Percentiles rank a stretch among this genome's conserved stretches.
Conservation (phyloP, 1,140 invertebrate species). For the Danaus melanippus region DNA sequence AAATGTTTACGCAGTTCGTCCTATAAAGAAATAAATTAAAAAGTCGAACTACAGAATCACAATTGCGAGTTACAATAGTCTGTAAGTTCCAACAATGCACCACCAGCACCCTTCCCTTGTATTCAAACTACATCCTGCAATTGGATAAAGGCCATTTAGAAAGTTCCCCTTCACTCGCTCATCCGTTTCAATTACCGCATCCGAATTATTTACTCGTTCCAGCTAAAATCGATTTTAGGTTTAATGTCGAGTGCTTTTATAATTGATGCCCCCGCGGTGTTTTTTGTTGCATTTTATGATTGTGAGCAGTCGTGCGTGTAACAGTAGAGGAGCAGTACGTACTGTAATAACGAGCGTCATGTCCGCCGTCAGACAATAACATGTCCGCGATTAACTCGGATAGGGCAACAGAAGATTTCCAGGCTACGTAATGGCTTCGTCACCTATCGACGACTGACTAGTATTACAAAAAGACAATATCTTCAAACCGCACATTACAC, state of each 20-base stretch:
- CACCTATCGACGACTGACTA: no score
- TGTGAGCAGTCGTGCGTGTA: constrained; percentile 5
- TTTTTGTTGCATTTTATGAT: constrained; percentile 7
- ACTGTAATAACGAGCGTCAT: no score
- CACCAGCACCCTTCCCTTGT: constrained; percentile 10
- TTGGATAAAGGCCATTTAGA: constrained; percentile 16
- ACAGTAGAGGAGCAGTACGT: neutral
- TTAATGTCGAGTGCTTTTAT: constrained; percentile 18
- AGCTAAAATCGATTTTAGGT: constrained; percentile 22
- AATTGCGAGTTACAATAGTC: neutral
- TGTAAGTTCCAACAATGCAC: constrained; percentile 10
- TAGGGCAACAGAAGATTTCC: no score
- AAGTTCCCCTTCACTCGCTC: constrained; percentile 18
- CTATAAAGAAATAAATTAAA: no score
- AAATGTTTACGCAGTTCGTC: no score
- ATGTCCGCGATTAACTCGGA: no score
- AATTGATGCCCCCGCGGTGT: constrained; percentile 13
- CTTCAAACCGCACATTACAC: no score
- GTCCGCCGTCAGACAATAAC: no score
- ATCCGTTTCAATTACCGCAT: constrained; percentile 28
- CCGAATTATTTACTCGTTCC: constrained; percentile 27
- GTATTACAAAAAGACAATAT: no score
- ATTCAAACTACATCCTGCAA: constrained; percentile 22
- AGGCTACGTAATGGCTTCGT: no score
- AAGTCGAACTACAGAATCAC: no score